Percentiles rank a stretch among this genome's conserved stretches.
phyloP scores from a whole-genome alignment of 2,113 vertebrate species.

The Neoarius graeffei region DNA sequence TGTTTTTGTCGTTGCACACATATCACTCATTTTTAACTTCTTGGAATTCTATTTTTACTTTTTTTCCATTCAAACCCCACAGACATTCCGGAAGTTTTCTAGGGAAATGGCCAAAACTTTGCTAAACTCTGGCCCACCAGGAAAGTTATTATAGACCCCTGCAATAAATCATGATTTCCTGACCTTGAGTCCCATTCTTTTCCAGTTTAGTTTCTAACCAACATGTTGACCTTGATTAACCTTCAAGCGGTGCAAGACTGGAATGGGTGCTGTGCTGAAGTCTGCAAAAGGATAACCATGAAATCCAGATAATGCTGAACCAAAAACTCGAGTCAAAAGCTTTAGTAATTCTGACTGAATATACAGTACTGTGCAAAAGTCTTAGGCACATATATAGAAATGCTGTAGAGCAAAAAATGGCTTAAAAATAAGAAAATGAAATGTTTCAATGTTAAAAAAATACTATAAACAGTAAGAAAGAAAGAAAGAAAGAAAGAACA shows the following conservation, averaged over 20 bases:
- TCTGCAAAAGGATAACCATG: background rate
- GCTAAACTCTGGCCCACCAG: background rate
- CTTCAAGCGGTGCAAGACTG: background rate
- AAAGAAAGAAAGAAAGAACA: too few relatives aligned
- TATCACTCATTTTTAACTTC: background rate
- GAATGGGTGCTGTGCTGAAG: background rate
- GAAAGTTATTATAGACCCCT: background rate
- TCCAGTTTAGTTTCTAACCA: background rate
- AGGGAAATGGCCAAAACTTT: background rate
- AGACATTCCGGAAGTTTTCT: background rate
- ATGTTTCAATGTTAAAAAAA: too few relatives aligned
- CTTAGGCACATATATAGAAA: too few relatives aligned
- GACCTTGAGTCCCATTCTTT: constrained; percentile 1
- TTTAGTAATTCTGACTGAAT: background rate
- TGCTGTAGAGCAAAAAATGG: too few relatives aligned
- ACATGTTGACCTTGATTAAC: constrained; percentile 11
- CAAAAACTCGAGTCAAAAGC: background rate
- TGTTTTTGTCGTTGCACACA: background rate
- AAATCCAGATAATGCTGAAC: background rate
- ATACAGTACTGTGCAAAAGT: too few relatives aligned
- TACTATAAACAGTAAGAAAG: too few relatives aligned
- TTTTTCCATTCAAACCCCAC: background rate
- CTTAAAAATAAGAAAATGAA: too few relatives aligned
- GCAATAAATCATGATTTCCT: constrained; percentile 14
- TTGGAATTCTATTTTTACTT: background rate